These are phyloP conservation scores for Stegodyphus dumicola DNA, from an alignment of 1,140 invertebrate species.

Conservation along the genomic window DNA sequence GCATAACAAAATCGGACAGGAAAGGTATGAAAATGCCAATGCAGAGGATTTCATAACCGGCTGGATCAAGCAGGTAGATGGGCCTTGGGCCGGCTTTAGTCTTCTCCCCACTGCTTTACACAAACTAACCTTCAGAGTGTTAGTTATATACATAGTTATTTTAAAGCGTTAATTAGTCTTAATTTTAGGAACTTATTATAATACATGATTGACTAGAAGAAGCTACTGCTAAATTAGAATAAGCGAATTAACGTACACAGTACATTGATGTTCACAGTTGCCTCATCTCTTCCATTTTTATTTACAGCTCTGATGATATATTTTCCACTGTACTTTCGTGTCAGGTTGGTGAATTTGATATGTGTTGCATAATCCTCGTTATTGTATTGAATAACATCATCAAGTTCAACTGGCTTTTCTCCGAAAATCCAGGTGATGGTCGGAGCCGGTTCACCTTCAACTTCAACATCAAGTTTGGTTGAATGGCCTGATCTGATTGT, in stretches of 20 bases:
- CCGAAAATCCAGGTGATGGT: constrained; percentile 87
- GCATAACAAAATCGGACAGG: too few relatives aligned
- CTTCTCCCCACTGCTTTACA: too few relatives aligned
- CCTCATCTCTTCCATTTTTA: constrained; percentile 70
- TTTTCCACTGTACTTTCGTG: constrained; percentile 74
- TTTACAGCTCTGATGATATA: constrained; percentile 71
- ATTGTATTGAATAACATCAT: constrained; percentile 71
- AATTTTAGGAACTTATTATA: too few relatives aligned
- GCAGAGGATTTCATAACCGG: too few relatives aligned
- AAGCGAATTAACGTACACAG: constrained; percentile 72
- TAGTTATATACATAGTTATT: too few relatives aligned
- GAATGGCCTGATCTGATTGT: constrained; percentile 86
- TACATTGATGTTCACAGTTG: constrained; percentile 74
- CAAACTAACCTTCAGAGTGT: too few relatives aligned
- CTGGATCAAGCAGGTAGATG: too few relatives aligned
- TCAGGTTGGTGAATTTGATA: constrained; percentile 83
- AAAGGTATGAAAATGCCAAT: too few relatives aligned
- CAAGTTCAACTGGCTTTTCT: constrained; percentile 69
- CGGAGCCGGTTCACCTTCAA: constrained; percentile 90
- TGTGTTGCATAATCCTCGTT: constrained; percentile 92
- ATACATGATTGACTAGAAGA: not conserved
- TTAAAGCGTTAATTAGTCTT: too few relatives aligned
- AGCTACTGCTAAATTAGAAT: not conserved
- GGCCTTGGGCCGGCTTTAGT: too few relatives aligned
- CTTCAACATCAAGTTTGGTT: constrained; percentile 87